A percentile compares a stretch with the other conserved stretches of the same genome.
These are phyloP conservation scores for Aleiodes leptofemur DNA, from an alignment of 2,888 invertebrate genomes.

Conservation along the genomic window DNA sequence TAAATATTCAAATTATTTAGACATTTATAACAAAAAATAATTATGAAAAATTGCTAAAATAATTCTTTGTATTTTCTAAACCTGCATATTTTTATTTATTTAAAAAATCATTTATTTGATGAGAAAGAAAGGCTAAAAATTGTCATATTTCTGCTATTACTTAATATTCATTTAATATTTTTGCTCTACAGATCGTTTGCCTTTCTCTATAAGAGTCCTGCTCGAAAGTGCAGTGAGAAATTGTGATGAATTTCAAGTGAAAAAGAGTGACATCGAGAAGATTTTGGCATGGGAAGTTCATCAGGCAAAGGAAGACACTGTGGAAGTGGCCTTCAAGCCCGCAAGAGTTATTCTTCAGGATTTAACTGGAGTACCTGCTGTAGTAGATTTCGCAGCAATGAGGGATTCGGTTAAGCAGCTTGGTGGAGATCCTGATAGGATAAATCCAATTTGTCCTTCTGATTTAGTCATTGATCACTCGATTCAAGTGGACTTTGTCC, in stretches of 20 bases:
- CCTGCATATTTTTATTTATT: too few relatives aligned
- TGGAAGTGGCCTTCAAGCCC: conserved; percentile 97
- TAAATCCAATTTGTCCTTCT: conserved; percentile 98
- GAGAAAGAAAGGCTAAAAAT: too few relatives aligned
- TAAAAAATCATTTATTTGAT: too few relatives aligned
- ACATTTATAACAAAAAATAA: too few relatives aligned
- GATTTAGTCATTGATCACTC: conserved; percentile 99
- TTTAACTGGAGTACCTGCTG: conserved; percentile 97
- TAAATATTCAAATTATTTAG: too few relatives aligned
- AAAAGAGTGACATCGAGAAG: conserved; percentile 89
- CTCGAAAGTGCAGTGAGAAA: conserved; percentile 97
- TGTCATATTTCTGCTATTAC: too few relatives aligned
- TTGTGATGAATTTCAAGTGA: conserved; percentile 96
- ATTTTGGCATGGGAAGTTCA: conserved; percentile 92
- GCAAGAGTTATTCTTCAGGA: conserved; percentile 97
- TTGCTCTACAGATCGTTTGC: conserved; percentile 82
- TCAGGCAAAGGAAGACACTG: conserved; percentile 82
- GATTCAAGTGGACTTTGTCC: conserved; percentile 95
- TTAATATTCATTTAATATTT: conserved; percentile 22
- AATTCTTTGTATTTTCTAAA: too few relatives aligned
- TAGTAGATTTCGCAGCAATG: conserved; percentile 99
- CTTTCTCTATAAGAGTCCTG: conserved; percentile 93
- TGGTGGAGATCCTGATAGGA: conserved; percentile 92
- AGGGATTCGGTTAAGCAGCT: conserved; percentile 92
- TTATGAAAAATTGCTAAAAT: too few relatives aligned